These are phyloP conservation scores for Rhinella marina DNA, from an alignment of 2,797 vertebrate genomes.

Conservation along the genomic window DNA sequence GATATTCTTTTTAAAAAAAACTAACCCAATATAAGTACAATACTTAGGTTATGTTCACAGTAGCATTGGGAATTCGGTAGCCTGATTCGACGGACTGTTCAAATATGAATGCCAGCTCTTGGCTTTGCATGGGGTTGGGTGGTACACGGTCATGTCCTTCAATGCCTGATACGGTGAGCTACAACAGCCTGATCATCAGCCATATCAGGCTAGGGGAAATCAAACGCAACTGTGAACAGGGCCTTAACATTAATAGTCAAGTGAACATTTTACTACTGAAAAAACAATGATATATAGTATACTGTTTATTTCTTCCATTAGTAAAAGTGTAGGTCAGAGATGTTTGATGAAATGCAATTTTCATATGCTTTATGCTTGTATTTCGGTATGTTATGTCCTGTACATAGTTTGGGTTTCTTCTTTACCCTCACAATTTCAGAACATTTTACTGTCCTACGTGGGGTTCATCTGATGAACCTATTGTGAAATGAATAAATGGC, in stretches of 20 bases:
- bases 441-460: not conserved
- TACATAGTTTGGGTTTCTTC: not conserved
- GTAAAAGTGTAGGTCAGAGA: not conserved
- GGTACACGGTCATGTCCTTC: no score
- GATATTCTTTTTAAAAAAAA: not conserved
- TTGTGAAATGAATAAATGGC: constrained; percentile 83
- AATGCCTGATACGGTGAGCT: no score
- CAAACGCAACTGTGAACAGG: not conserved
- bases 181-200: no score
- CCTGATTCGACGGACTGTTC: no score
- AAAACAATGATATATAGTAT: not conserved
- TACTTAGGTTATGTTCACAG: no score
- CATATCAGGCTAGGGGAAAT: no score
- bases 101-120: no score
- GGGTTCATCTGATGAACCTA: constrained; percentile 72
- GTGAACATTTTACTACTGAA: not conserved
- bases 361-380: not conserved
- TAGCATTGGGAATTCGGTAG: no score
- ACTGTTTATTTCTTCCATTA: not conserved
- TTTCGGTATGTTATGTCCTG: not conserved
- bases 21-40: not conserved
- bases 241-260: not conserved
- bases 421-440: not conserved
- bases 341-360: not conserved
- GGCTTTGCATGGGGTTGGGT: no score